A percentile compares a stretch with the other conserved stretches of the same genome.
Evolutionary conservation across 2,888 invertebrate genomes (phyloP).

Genomic region (Perithous albicinctus): DNA sequence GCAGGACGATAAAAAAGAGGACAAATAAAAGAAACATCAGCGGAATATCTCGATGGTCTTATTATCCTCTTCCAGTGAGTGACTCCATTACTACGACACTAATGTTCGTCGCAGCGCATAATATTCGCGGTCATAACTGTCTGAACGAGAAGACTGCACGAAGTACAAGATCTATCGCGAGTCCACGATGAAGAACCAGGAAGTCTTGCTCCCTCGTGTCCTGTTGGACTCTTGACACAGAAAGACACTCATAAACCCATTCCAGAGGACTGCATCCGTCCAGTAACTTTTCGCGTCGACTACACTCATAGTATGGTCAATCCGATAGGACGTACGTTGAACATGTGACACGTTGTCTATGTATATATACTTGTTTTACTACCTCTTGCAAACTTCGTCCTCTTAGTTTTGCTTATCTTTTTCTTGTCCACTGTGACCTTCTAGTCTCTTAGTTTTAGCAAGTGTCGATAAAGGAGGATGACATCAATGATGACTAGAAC

Average conservation of each 20-base stretch:
- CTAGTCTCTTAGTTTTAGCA: no score
- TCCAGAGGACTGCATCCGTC: conserved; percentile 5
- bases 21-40: neutral
- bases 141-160: neutral
- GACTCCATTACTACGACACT: conserved; percentile 12
- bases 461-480: neutral
- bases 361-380: neutral
- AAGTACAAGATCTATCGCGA: conserved; percentile 27
- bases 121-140: conserved; percentile 27
- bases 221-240: conserved; percentile 32
- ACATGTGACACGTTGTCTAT: conserved; percentile 16
- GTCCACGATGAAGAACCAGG: conserved; percentile 46
- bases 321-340: conserved; percentile 32
- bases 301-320: conserved; percentile 16
- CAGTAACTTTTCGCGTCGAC: neutral
- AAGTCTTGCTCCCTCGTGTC: conserved; percentile 22
- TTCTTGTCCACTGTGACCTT: neutral
- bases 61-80: conserved; percentile 11
- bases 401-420: neutral
- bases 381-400: neutral
- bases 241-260: conserved; percentile 15
- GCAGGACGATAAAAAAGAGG: neutral
- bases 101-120: conserved; percentile 7
- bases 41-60: conserved; percentile 11
- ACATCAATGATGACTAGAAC: neutral